Percentiles rank a stretch among this genome's conserved stretches.
phyloP scores from a whole-genome alignment of 2,797 vertebrate species.

The Ciconia nigra region DNA sequence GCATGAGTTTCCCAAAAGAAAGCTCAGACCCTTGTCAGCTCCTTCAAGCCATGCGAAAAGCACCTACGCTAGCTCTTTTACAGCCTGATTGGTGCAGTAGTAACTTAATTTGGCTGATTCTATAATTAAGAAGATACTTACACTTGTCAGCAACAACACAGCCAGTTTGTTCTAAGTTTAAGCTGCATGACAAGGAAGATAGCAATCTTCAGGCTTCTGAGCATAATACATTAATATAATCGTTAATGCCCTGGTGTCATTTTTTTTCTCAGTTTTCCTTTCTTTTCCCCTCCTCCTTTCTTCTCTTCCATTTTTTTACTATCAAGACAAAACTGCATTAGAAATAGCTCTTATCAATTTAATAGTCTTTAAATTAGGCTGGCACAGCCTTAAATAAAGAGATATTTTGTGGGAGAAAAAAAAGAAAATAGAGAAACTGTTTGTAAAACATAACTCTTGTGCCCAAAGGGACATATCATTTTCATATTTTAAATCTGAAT shows the following conservation, averaged over 20 bases:
- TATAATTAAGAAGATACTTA: conserved; percentile 54
- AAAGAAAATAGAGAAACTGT: conserved; percentile 61
- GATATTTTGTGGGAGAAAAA: conserved; percentile 50
- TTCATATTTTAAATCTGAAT: conserved; percentile 75
- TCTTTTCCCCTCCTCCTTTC: not conserved
- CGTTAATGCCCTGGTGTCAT: not conserved
- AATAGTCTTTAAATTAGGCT: conserved; percentile 59
- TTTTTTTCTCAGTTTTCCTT: not conserved
- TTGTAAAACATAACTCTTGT: conserved; percentile 72
- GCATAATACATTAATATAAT: conserved; percentile 31
- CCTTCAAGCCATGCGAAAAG: not conserved
- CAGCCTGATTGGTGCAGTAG: not conserved
- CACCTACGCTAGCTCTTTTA: not conserved
- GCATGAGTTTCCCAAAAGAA: not conserved
- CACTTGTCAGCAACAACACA: conserved; percentile 38
- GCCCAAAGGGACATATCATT: conserved; percentile 74
- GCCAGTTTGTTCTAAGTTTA: conserved; percentile 33
- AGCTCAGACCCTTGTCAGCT: not conserved
- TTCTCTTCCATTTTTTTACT: not conserved
- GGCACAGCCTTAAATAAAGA: conserved; percentile 65
- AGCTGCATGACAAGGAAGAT: conserved; percentile 34
- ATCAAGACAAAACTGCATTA: conserved; percentile 20
- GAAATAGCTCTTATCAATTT: conserved; percentile 52
- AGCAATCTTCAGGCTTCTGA: conserved; percentile 14
- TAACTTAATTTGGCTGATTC: conserved; percentile 26